These are phyloP conservation scores for Gorsachius magnificus DNA, from an alignment of 2,797 vertebrate species.

Conservation along the genomic window DNA sequence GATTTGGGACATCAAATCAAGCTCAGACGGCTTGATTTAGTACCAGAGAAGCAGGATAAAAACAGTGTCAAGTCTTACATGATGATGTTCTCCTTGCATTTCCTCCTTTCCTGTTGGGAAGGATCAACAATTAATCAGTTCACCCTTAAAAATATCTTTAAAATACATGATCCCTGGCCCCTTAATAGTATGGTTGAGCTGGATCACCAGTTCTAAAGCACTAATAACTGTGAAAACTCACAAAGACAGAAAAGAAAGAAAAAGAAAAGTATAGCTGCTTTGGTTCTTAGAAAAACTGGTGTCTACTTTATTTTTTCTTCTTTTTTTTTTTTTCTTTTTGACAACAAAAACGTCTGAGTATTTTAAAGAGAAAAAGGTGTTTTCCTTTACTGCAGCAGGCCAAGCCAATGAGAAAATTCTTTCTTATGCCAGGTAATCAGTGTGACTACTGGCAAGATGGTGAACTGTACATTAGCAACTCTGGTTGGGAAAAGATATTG, in stretches of 20 bases:
- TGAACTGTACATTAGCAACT: not conserved
- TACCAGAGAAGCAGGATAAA: not conserved
- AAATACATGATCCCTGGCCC: not conserved
- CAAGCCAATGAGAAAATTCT: not conserved
- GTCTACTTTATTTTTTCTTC: not conserved
- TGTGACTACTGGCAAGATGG: not conserved
- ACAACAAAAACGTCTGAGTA: not conserved
- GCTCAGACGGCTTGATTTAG: not conserved
- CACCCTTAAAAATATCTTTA: not conserved
- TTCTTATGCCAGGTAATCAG: not conserved
- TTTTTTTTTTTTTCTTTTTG: not conserved
- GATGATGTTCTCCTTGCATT: not conserved
- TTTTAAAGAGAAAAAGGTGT: not conserved
- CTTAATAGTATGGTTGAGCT: not conserved
- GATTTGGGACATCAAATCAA: not conserved
- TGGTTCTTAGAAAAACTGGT: not conserved
- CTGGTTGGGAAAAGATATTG: not conserved
- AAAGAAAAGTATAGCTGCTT: not conserved
- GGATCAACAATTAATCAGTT: not conserved
- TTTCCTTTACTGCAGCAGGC: not conserved
- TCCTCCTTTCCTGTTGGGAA: not conserved
- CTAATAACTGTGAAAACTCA: not conserved
- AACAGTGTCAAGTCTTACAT: not conserved
- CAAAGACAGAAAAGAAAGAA: too few relatives aligned
- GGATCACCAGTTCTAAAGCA: not conserved